Conservation (phyloP, 2,888 invertebrate species). For the Noctua pronuba region DNA sequence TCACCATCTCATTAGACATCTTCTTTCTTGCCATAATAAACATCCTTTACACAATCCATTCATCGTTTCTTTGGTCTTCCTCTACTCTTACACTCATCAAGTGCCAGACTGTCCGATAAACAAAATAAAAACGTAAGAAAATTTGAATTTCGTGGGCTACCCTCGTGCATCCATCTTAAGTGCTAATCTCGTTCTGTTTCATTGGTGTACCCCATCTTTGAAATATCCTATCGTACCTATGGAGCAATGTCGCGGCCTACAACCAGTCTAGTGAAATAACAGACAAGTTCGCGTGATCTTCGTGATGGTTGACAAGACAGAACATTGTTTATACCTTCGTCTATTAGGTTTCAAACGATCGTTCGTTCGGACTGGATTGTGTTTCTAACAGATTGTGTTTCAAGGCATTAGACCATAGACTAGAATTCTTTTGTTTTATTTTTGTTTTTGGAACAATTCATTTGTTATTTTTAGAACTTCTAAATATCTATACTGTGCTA, state of each 20-base stretch:
- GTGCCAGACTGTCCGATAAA: too few species aligned
- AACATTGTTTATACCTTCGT: conserved; percentile 46
- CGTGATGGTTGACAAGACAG: conserved; percentile 8
- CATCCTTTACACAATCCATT: too few species aligned
- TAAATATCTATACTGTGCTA: neutral
- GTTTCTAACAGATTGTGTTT: conserved; percentile 46
- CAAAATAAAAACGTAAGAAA: too few species aligned
- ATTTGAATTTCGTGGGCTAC: too few species aligned
- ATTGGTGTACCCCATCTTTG: neutral
- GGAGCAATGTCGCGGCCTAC: neutral
- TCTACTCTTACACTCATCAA: too few species aligned
- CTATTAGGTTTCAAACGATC: conserved; percentile 59
- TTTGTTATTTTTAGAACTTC: neutral
- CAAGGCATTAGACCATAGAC: conserved; percentile 18
- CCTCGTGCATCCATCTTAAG: too few species aligned
- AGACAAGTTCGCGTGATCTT: conserved; percentile 45
- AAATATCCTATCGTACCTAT: neutral
- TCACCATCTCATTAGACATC: too few species aligned
- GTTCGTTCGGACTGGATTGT: conserved; percentile 18
- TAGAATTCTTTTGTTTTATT: too few species aligned
- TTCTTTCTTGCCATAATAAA: too few species aligned
- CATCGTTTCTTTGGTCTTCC: too few species aligned
- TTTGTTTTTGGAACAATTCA: too few species aligned
- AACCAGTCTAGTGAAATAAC: conserved; percentile 13
- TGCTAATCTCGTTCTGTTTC: neutral